These are phyloP conservation scores for Conops quadrifasciatus DNA, from an alignment of 2,888 invertebrate species.

Conservation along the genomic window DNA sequence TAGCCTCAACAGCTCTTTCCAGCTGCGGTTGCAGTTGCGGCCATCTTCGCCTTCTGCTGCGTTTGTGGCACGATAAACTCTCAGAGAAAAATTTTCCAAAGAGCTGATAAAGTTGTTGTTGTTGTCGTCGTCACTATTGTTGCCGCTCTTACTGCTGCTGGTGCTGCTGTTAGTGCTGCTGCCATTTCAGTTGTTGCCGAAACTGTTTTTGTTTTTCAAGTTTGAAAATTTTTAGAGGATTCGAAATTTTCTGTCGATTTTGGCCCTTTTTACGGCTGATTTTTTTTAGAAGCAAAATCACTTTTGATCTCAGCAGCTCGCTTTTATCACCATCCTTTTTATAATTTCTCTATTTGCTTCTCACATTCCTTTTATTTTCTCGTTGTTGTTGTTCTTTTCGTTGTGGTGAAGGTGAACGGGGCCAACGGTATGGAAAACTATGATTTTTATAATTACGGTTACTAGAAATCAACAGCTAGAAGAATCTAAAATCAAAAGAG, in stretches of 20 bases:
- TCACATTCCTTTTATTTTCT: neutral
- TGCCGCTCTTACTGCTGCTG: neutral
- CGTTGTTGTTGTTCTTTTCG: neutral
- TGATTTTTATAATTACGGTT: neutral
- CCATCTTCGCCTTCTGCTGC: neutral
- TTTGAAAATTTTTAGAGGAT: neutral
- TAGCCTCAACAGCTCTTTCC: neutral
- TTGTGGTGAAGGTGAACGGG: slow-evolving; percentile 1
- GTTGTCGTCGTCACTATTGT: neutral
- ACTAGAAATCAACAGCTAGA: neutral
- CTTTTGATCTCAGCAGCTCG: slow-evolving; percentile 27
- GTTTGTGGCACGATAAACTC: neutral
- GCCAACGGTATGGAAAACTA: neutral
- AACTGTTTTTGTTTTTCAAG: neutral
- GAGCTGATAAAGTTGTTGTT: neutral
- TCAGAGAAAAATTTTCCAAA: no score
- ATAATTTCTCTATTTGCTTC: neutral
- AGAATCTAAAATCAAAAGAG: no score
- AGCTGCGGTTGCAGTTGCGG: slow-evolving; percentile 7
- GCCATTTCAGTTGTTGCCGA: neutral
- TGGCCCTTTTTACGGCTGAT: slow-evolving; percentile 12
- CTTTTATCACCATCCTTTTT: neutral
- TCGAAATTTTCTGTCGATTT: slow-evolving; percentile 7
- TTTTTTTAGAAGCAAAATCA: slow-evolving; percentile 11
- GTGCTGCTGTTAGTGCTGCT: slow-evolving; percentile 16